phyloP scores from a whole-genome alignment of 2,113 vertebrate species.

The Zosterops borbonicus region DNA sequence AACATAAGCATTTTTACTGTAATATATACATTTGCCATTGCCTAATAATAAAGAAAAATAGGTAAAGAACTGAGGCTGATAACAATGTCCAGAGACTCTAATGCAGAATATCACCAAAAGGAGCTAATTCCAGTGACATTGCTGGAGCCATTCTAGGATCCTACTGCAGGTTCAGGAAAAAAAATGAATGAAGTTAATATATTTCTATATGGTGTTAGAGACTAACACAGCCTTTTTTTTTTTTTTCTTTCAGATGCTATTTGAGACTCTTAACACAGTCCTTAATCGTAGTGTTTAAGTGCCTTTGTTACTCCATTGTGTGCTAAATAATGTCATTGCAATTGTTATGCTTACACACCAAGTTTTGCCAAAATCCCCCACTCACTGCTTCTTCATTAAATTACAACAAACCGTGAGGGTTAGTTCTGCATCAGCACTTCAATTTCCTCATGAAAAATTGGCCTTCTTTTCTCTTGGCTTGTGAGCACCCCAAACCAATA shows the following conservation, averaged over 20 bases:
- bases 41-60: background rate
- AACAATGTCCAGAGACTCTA: background rate
- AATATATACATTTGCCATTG: background rate
- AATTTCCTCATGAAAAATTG: constrained; percentile 66
- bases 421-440: constrained; percentile 67
- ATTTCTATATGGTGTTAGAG: background rate
- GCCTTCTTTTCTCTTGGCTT: constrained; percentile 59
- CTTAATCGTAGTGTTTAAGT: background rate
- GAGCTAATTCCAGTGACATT: background rate
- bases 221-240: background rate
- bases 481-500: constrained; percentile 36
- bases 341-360: constrained; percentile 35
- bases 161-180: background rate
- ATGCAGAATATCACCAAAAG: background rate
- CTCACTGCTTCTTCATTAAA: constrained; percentile 66
- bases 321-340: constrained; percentile 49
- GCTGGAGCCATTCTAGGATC: background rate
- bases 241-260: background rate
- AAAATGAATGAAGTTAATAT: background rate
- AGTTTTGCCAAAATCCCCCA: constrained; percentile 62
- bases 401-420: constrained; percentile 53
- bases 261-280: background rate
- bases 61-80: background rate
- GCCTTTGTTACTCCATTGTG: constrained; percentile 44
- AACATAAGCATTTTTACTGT: background rate